Conservation (phyloP, 2,888 invertebrate genomes). For the Eupeodes latifasciatus region DNA sequence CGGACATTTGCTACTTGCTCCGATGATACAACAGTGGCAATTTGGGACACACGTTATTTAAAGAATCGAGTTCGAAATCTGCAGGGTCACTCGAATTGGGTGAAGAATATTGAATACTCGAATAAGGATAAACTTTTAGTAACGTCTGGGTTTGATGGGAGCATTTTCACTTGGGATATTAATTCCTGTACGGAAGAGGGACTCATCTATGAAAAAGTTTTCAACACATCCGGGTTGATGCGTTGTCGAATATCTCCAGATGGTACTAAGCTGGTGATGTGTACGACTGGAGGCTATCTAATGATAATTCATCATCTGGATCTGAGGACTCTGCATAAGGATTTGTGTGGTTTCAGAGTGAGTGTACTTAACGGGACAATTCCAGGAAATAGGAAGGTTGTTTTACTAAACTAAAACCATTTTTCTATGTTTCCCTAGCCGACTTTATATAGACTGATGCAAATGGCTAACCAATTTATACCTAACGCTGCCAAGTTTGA, state of each 20-base stretch:
- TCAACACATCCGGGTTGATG: conserved; percentile 90
- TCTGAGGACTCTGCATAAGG: conserved; percentile 90
- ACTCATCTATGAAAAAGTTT: conserved; percentile 91
- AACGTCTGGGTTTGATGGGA: conserved; percentile 96
- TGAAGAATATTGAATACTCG: conserved; percentile 97
- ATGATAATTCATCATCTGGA: conserved; percentile 95
- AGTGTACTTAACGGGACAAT: conserved; percentile 64
- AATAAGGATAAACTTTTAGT: conserved; percentile 92
- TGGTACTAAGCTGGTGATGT: conserved; percentile 93
- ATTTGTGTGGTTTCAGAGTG: conserved; percentile 94
- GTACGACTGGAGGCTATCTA: conserved; percentile 95
- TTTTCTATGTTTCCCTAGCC: conserved; percentile 86
- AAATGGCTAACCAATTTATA: conserved; percentile 92
- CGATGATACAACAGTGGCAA: conserved; percentile 95
- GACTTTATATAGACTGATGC: conserved; percentile 94
- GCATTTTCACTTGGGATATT: conserved; percentile 97
- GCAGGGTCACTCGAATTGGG: conserved; percentile 96
- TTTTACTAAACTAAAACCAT: neutral
- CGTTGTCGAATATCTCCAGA: conserved; percentile 94
- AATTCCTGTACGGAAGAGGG: conserved; percentile 93
- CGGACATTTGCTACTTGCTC: conserved; percentile 96
- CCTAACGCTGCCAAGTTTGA: conserved; percentile 92
- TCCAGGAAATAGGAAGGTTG: neutral
- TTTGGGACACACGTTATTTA: conserved; percentile 96
- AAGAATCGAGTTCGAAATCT: conserved; percentile 91